Conservation (phyloP, 2,888 invertebrate genomes). For the Leucophenga montana region DNA sequence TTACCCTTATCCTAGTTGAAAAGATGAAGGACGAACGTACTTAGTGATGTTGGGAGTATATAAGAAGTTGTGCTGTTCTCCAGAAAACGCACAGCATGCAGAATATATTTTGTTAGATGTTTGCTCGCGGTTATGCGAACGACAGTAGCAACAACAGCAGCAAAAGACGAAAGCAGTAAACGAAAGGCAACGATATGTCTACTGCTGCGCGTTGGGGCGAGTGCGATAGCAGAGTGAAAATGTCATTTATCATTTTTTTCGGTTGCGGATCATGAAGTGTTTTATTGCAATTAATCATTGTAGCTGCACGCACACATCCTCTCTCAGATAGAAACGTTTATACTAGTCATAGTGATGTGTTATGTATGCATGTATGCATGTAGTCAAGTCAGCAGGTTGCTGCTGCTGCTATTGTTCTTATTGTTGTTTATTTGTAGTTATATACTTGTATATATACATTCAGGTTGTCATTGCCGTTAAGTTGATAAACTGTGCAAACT, state of each 20-base stretch:
- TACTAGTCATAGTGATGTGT: conserved; percentile 40
- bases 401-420: background rate
- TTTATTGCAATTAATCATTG: conserved; percentile 71
- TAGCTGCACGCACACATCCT: conserved; percentile 51
- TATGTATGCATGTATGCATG: conserved; percentile 34
- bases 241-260: conserved; percentile 65
- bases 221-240: conserved; percentile 45
- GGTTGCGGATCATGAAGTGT: conserved; percentile 64
- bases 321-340: conserved; percentile 37
- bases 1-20: background rate
- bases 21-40: background rate
- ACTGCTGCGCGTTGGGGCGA: background rate
- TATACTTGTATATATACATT: background rate
- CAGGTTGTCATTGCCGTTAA: conserved; percentile 47
- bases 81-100: conserved; percentile 34
- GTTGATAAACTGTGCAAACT: conserved; percentile 59
- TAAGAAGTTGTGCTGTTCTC: background rate
- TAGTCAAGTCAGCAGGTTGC: conserved; percentile 30
- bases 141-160: conserved; percentile 13
- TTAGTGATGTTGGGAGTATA: background rate
- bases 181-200: conserved; percentile 28
- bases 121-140: conserved; percentile 57
- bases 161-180: conserved; percentile 33
- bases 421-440: conserved; percentile 24
- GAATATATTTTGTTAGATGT: conserved; percentile 42